Percentiles rank a stretch among this genome's conserved stretches.
phyloP scores from a whole-genome alignment of 1,140 invertebrate species.

The Popillia japonica region DNA sequence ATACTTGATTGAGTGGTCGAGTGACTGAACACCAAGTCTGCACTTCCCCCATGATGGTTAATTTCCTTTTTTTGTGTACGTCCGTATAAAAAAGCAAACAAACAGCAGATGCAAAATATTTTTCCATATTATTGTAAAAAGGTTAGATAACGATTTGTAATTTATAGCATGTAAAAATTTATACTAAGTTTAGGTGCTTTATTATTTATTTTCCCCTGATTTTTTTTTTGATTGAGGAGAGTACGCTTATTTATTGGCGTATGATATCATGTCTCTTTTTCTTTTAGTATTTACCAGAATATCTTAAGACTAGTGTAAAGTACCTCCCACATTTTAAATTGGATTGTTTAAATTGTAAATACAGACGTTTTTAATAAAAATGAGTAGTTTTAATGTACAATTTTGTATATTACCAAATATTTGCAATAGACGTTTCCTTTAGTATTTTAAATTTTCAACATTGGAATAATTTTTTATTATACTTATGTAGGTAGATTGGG shows the following conservation, averaged over 20 bases:
- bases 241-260: background rate
- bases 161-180: slow-evolving; percentile 32
- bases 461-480: too few relatives aligned
- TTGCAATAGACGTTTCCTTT: too few relatives aligned
- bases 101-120: background rate
- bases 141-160: slow-evolving; percentile 9
- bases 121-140: slow-evolving; percentile 26
- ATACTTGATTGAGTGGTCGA: slow-evolving; percentile 7
- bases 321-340: slow-evolving; percentile 5
- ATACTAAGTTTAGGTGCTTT: slow-evolving; percentile 24
- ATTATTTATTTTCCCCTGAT: slow-evolving; percentile 15
- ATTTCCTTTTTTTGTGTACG: slow-evolving; percentile 32
- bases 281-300: slow-evolving; percentile 20
- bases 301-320: slow-evolving; percentile 31
- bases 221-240: slow-evolving; percentile 4
- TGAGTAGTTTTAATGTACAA: background rate
- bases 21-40: slow-evolving; percentile 9
- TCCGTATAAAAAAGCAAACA: background rate
- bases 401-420: too few relatives aligned
- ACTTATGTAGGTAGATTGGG: too few relatives aligned
- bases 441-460: too few relatives aligned
- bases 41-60: background rate
- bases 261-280: background rate
- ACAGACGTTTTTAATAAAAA: slow-evolving; percentile 30
- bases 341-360: slow-evolving; percentile 40